These are phyloP conservation scores for Meliscaeva auricollis DNA, from an alignment of 2,888 invertebrate species.

Conservation along the genomic window DNA sequence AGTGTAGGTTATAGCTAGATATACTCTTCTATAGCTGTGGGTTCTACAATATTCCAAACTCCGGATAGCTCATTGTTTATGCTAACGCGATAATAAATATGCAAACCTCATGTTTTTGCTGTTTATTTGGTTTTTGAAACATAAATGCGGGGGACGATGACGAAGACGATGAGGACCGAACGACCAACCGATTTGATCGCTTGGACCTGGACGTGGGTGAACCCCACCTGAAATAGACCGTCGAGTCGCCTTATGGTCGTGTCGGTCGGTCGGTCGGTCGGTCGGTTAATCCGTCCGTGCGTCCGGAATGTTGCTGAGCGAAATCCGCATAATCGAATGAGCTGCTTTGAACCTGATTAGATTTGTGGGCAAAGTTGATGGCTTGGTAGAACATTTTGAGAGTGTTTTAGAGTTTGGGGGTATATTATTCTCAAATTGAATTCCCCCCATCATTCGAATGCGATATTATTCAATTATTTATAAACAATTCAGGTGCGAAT, in stretches of 20 bases:
- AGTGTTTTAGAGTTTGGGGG: background rate
- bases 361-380: conserved; percentile 53
- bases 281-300: background rate
- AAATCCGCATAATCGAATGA: conserved; percentile 68
- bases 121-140: conserved; percentile 69
- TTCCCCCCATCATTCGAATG: conserved; percentile 8
- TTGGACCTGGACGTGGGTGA: conserved; percentile 7
- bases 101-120: conserved; percentile 74
- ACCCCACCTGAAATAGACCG: background rate
- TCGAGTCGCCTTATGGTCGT: background rate
- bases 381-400: background rate
- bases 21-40: background rate
- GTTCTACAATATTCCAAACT: conserved; percentile 10
- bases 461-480: conserved; percentile 67
- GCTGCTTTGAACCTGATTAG: conserved; percentile 60
- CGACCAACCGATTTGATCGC: too few species aligned
- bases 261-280: background rate
- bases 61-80: conserved; percentile 66
- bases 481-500: conserved; percentile 64
- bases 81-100: conserved; percentile 76
- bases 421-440: conserved; percentile 36
- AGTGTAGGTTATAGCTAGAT: too few species aligned
- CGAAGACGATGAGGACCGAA: background rate
- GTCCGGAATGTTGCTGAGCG: conserved; percentile 21
- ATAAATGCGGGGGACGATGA: conserved; percentile 40